Base-by-base conservation (phyloP, 2,888 invertebrate species). In the Gastracanthus pulcherrimus region DNA sequence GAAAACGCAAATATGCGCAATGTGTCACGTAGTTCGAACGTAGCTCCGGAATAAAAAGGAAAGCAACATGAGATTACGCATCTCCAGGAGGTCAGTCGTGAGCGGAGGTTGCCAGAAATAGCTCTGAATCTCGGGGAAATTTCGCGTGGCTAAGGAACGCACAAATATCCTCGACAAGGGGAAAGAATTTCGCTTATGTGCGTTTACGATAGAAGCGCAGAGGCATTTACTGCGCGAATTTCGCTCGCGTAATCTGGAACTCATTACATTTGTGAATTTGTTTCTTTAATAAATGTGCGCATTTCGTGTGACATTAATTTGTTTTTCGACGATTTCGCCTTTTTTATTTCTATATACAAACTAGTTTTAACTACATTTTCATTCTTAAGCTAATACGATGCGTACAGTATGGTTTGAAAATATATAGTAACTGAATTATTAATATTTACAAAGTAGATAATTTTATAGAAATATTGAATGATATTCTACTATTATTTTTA, bases 81-180 rank as follows among this genome's bases (percentile, higher is more conserved):
- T 86, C 84, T 84, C 83, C 83, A 84, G 84, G 86, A 86, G 86
- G 86, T 86, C 79, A 84, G 84, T 38, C 78, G 85, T 80, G 84
- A 84, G 85, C 83, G 84, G 85, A 85, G 80, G 84, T 83, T 80
- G 85, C 84, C 83, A 77, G 83, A 88, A 89, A 89, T 89, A 89
- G 86, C 81, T 72, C 74, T 80, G 78, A 83, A 87, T 87, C 86
- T 83, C 86, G 83, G 51, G 31, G 60, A 86, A 84, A 87, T 86
- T n/a, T 87, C 85, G 81, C 58, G 23, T n/a, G 72, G 74, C 77
- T 85, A 66, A 67, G 77, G 78, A 82, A 48, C 64, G 66, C 69
- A 41, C 48, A 74, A 82, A 82, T 66, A 58, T 19, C 55, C 19
- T 41, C 36, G 64, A 71, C 45, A 76, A 71, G 48, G n/a, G 45